These are phyloP conservation scores for Gibbula magus DNA, from an alignment of 2,888 invertebrate genomes.

Conservation along the genomic window DNA sequence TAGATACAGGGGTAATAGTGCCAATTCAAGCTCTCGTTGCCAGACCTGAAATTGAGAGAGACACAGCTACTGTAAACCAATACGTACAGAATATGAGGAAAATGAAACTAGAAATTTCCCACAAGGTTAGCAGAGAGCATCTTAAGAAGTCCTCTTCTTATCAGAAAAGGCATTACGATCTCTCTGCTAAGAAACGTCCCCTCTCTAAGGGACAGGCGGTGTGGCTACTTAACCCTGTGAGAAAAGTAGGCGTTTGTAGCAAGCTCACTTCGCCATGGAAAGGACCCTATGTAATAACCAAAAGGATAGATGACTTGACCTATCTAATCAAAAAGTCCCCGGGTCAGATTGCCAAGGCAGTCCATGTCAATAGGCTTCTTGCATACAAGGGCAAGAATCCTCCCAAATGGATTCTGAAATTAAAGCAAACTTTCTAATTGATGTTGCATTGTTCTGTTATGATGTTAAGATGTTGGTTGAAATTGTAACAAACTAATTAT, in stretches of 20 bases:
- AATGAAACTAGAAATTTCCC: not conserved
- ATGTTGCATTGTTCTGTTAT: no score
- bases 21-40: not conserved
- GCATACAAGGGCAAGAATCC: not conserved
- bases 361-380: not conserved
- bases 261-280: constrained; percentile 7
- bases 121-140: not conserved
- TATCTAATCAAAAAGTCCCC: not conserved
- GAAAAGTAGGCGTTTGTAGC: not conserved
- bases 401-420: not conserved
- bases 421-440: no score
- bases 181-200: not conserved
- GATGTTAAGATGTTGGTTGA: no score
- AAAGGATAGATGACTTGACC: constrained; percentile 1
- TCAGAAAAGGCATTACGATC: not conserved
- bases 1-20: not conserved
- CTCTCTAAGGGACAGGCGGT: not conserved
- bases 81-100: not conserved
- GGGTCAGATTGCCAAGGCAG: not conserved
- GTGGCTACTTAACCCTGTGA: not conserved
- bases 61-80: not conserved
- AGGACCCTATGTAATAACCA: not conserved
- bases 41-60: not conserved
- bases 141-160: not conserved
- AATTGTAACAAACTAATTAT: no score